These are phyloP conservation scores for Perca flavescens DNA, from an alignment of 2,113 vertebrate species.

Conservation along the genomic window DNA sequence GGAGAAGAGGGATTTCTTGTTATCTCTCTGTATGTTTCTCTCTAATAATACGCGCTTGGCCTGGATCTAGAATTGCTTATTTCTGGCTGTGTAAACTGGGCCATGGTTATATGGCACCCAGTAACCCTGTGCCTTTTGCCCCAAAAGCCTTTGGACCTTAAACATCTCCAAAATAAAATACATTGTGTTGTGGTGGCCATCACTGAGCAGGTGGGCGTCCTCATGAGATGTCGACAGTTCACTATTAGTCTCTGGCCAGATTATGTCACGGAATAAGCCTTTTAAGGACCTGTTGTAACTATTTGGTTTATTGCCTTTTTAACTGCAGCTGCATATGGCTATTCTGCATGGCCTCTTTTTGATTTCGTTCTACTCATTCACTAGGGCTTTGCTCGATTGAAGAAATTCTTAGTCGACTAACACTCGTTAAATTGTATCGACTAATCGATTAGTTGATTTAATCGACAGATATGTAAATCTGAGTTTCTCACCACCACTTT, in stretches of 20 bases:
- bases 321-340: slow-evolving; percentile 28
- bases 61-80: slow-evolving; percentile 53
- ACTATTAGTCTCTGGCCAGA: slow-evolving; percentile 35
- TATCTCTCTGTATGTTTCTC: slow-evolving; percentile 7
- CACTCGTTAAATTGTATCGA: too few relatives aligned
- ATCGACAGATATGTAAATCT: too few relatives aligned
- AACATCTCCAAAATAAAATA: not conserved
- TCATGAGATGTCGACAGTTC: slow-evolving; percentile 28
- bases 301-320: slow-evolving; percentile 31
- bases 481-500: too few relatives aligned
- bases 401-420: too few relatives aligned
- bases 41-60: slow-evolving; percentile 51
- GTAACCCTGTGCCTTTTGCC: slow-evolving; percentile 49
- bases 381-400: too few relatives aligned
- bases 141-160: slow-evolving; percentile 17
- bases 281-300: slow-evolving; percentile 48
- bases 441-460: too few relatives aligned
- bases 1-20: slow-evolving; percentile 17
- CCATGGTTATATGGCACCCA: slow-evolving; percentile 33
- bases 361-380: not conserved
- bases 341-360: not conserved
- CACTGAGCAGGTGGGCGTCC: slow-evolving; percentile 26
- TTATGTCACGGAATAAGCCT: slow-evolving; percentile 45
- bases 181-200: not conserved
- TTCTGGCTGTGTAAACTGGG: slow-evolving; percentile 57